Conservation (phyloP, 2,113 vertebrate genomes). For the Lutjanus erythropterus region DNA sequence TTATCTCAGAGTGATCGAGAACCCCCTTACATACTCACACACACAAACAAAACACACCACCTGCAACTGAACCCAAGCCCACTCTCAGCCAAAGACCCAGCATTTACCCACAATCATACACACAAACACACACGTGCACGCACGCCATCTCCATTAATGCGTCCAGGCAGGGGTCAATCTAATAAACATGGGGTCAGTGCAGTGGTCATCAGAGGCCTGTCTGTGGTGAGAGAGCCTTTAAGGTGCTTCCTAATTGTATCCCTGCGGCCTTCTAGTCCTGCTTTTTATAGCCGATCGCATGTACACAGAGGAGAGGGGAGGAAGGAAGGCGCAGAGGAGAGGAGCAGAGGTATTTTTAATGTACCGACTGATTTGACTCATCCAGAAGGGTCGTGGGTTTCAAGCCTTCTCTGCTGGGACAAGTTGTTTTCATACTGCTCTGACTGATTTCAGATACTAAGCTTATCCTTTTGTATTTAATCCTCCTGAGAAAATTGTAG, state of each 20-base stretch:
- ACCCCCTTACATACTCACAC: constrained; percentile 45
- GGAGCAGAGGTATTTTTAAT: constrained; percentile 36
- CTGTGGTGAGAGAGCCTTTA: constrained; percentile 81
- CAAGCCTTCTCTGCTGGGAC: constrained; percentile 10
- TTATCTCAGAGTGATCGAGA: constrained; percentile 63
- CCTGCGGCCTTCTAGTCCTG: constrained; percentile 75
- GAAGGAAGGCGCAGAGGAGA: constrained; percentile 37
- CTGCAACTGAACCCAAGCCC: constrained; percentile 47
- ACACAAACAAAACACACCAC: constrained; percentile 49
- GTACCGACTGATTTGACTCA: constrained; percentile 35
- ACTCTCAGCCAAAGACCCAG: constrained; percentile 37
- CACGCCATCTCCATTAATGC: constrained; percentile 85
- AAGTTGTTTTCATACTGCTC: constrained; percentile 23
- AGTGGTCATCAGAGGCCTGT: constrained; percentile 82
- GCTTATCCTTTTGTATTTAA: constrained; percentile 44
- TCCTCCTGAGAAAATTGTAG: constrained; percentile 38
- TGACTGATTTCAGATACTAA: constrained; percentile 40
- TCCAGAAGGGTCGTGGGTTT: constrained; percentile 25
- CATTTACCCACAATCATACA: constrained; percentile 59
- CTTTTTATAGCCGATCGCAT: constrained; percentile 69
- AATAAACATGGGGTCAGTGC: constrained; percentile 88
- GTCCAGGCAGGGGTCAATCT: constrained; percentile 85
- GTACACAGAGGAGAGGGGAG: constrained; percentile 57
- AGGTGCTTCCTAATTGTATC: constrained; percentile 86
- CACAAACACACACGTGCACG: constrained; percentile 47